phyloP scores from a whole-genome alignment of 2,113 vertebrate species.

The Clarias batrachus region DNA sequence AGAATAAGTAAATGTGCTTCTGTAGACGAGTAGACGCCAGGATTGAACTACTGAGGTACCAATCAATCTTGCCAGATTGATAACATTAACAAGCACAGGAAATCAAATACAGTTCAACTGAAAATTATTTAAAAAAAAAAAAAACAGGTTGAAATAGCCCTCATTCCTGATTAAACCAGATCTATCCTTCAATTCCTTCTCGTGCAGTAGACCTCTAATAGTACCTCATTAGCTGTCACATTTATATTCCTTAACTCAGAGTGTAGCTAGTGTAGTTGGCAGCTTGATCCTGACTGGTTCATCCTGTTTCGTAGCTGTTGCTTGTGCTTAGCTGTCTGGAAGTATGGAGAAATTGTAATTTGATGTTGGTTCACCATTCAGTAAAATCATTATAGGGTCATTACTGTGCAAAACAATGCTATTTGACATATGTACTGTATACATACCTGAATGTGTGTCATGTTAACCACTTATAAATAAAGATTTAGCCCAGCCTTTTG shows the following conservation, averaged over 20 bases:
- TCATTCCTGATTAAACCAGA: not conserved
- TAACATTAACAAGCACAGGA: not conserved
- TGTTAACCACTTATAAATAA: not conserved
- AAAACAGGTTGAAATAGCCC: not conserved
- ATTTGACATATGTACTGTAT: not conserved
- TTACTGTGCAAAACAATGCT: not conserved
- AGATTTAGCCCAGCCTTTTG: not conserved
- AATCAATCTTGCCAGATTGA: not conserved
- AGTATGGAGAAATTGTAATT: not conserved
- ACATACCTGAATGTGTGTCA: not conserved
- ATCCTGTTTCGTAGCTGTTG: not conserved
- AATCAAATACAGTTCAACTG: not conserved
- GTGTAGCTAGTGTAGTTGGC: not conserved
- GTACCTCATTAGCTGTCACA: not conserved
- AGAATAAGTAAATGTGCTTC: not conserved
- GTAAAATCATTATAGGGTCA: not conserved
- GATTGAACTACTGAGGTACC: not conserved
- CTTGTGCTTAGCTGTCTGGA: not conserved
- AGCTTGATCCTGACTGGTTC: not conserved
- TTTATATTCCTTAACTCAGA: not conserved
- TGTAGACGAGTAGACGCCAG: not conserved
- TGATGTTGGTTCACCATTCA: not conserved
- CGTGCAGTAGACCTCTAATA: not conserved
- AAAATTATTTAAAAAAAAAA: not conserved
- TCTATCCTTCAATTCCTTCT: not conserved